Evolutionary conservation across 2,113 vertebrate genomes (phyloP), one percentile per base, ranked within the genome.

Genomic region (Artemisiospiza belli): DNA sequence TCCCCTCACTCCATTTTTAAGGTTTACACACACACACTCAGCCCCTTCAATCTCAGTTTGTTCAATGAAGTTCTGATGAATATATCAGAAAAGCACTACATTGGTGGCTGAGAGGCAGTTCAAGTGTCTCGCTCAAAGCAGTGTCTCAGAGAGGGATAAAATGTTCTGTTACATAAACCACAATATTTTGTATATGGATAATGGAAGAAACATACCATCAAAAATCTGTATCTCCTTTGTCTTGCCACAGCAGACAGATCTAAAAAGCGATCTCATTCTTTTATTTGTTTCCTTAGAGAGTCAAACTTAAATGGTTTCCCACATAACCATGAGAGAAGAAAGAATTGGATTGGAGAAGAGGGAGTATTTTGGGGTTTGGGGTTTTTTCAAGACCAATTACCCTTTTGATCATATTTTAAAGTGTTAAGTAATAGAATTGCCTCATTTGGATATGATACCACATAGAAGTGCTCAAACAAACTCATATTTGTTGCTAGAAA

Each of bases 1-100:
- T 68, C 8, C 19, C 10, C 10, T 25, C 31, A 14, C 11, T 28
- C 13, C 0, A 1, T 54, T 47, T 39, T 59, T 57, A 61, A 30
- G 12, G 1, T 69, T 64, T 83, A 21, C 39, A 15, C 8, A 11
- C 10, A 10, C 39, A 12, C 6, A 6, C 21, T n/a, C 21, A 15
- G 24, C 1, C 3, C 5, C 21, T 64, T 83, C 21, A 58, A 27
- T 49, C 75, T 54, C 44, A 58, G 1, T 51, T 84, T 96, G 54
- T 92, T 91, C 79, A 78, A 19, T 22, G 6, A 93, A 68, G 44
- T 80, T 88, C 68, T 96, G 76, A 95, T 74, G 73, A n/a, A 43
- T 51, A 39, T 24, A 52, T 30, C 25, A 93, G 47, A 74, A 52
- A 75, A 77, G 22, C 73, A n/a, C 5, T 12, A 9, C 47, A 15